These are phyloP conservation scores for Eretmocerus hayati DNA, from an alignment of 2,888 invertebrate species.

Conservation along the genomic window DNA sequence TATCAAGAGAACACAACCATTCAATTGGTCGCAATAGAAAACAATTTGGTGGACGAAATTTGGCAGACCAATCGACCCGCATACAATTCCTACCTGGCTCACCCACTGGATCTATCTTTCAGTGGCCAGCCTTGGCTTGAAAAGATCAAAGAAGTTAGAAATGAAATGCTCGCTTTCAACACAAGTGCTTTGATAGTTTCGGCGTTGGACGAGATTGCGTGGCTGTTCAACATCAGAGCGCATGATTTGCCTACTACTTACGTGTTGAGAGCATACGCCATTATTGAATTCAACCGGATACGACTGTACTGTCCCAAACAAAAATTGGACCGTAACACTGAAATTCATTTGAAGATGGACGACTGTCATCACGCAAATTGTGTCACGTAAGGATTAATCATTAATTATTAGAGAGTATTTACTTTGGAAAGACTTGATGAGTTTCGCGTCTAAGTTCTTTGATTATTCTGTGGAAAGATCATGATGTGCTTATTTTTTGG, in stretches of 20 bases:
- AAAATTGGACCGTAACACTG: conserved; percentile 52
- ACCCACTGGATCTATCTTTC: conserved; percentile 53
- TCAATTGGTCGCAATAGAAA: conserved; percentile 53
- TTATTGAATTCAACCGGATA: conserved; percentile 60
- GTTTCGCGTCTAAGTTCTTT: too few species aligned
- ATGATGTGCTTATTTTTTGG: too few species aligned
- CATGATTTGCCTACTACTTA: conserved; percentile 76
- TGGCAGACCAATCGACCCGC: conserved; percentile 64
- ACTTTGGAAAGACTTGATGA: too few species aligned
- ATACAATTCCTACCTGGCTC: conserved; percentile 53
- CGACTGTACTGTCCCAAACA: conserved; percentile 64
- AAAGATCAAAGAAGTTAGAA: conserved; percentile 64
- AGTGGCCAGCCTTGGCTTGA: conserved; percentile 65
- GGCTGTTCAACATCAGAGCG: conserved; percentile 84
- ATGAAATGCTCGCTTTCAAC: conserved; percentile 54
- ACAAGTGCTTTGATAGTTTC: conserved; percentile 78
- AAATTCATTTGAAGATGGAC: conserved; percentile 50
- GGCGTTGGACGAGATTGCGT: conserved; percentile 80
- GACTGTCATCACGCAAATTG: conserved; percentile 56
- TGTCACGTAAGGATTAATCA: conserved; percentile 56
- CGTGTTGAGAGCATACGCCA: conserved; percentile 67
- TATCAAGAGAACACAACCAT: conserved; percentile 48
- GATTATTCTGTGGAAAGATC: too few species aligned
- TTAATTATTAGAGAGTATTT: too few species aligned
- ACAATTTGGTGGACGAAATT: conserved; percentile 69